Evolutionary conservation across 2,113 vertebrate species (phyloP), one percentile per base, ranked within the genome.

Genomic region (Rhegmatorhina hoffmannsi): DNA sequence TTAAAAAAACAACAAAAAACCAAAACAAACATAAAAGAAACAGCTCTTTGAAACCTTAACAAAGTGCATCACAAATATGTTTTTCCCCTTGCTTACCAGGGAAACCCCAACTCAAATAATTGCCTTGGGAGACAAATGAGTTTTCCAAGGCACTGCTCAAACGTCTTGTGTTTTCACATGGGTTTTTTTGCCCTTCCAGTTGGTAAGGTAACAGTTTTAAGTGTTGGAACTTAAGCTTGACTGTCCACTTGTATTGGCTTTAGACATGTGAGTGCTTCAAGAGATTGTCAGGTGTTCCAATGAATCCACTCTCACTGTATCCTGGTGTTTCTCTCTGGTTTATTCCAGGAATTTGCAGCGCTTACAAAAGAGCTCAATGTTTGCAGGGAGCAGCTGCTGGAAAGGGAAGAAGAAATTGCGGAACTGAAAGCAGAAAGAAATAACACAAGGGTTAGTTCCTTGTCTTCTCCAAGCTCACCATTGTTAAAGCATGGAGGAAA

Each of bases 401-500:
- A 99, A 95, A 98, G 99, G 80, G 99, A 99, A 95, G 99, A 99
- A 94, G 99, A 99, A 96, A 99, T 99, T 0, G 98, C 99, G 2
- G 99, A 99, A 89, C 98, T 99, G 74, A 99, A 99, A 95, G 99
- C 99, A 0, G 99, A 99, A 96, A 98, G 99, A 63, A 99, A 99
- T 97, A 99, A 99, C 95, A 99, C 99, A 1, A 98, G 99, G 98
- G 99, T 99, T 26, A 97, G 99, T 98, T 63, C 55, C 68, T 55
- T 87, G 21, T 84, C 73, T 87, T 72, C 10, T 89, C 13, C n/a
- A 52, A 74, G 24, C 13, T 74, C 20, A 31, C n/a, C 0, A 0
- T 34, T 70, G 10, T 58, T 89, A 59, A 91, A 79, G 33, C 33
- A 38, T 7, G 17, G 26, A 64, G 47, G 13, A 72, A 79, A 90